These are phyloP conservation scores for Vulpes vulpes DNA, from an alignment of 2,113 vertebrate species.

Conservation along the genomic window DNA sequence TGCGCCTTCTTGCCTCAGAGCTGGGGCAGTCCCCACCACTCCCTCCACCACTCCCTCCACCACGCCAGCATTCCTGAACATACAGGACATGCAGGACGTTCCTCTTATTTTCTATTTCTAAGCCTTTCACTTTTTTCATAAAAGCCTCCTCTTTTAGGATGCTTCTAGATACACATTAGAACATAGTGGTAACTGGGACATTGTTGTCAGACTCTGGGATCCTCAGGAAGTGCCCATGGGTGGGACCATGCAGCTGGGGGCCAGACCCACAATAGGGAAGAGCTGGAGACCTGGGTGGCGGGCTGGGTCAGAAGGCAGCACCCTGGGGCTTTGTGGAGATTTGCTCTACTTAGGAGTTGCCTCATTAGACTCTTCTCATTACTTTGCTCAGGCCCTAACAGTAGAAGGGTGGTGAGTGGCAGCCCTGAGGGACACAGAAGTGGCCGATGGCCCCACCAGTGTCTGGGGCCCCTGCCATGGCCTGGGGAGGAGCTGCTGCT, in stretches of 20 bases:
- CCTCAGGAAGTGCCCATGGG: accelerated
- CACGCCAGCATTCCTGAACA: not conserved
- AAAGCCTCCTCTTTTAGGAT: not conserved
- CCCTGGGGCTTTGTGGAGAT: accelerated
- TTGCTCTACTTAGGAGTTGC: not conserved
- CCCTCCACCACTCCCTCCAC: no score
- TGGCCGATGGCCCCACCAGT: accelerated
- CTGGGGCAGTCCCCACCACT: accelerated
- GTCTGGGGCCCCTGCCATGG: not conserved
- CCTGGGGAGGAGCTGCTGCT: not conserved
- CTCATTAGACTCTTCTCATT: not conserved
- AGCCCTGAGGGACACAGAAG: not conserved
- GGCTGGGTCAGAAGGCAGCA: not conserved
- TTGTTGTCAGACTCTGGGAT: not conserved
- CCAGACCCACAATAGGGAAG: no score
- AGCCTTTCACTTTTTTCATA: not conserved
- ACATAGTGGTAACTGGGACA: not conserved
- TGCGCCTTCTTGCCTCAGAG: not conserved
- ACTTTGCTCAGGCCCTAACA: not conserved
- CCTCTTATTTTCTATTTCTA: not conserved
- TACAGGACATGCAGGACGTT: not conserved
- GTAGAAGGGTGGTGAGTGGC: not conserved
- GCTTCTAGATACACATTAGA: not conserved
- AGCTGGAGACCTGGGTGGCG: not conserved
- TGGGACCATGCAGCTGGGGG: not conserved